Evolutionary conservation across 1,140 invertebrate genomes (phyloP), one percentile per base, ranked within the genome.

Genomic region (Papilio machaon): DNA sequence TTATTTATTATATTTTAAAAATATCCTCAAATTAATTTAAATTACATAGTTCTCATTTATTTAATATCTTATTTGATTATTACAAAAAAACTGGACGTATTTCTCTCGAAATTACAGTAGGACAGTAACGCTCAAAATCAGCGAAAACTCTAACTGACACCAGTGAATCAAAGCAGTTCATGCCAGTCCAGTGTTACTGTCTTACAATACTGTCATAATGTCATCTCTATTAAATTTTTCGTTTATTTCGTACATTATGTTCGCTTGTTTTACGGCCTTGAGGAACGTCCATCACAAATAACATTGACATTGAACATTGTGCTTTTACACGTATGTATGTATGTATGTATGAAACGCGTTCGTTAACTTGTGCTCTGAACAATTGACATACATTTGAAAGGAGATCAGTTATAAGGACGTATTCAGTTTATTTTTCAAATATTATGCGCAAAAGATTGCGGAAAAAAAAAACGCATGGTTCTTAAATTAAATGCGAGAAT

Each of bases 261-360:
- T 23, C 17, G 58, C 58, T 60, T 38, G 23, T 17, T 13, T 54
- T 54, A 54, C 30, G 64, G 64, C 64, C 64, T 70, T 70, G 64
- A 10, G 64, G 23, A 11, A 70, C 64, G 64, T 70, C 64, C 64
- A 70, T 70, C 64, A 35, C 6, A 30, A 64, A 70, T 38, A 35
- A 70, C 64, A 70, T 70, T 70, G 64, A 70, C 64, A 6, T 70
- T 70, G 64, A 70, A 70, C 30, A 23, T 70, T 38, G 35, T 70
- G 64, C 35, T 70, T 70, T 70, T 70, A 30, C 23, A 1, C 23
- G 23, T 30, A 30, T 30, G 23, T 30, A 70, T 70, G 35, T 38
- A 70, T 70, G 11, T 38, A 70, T 19, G 30, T 70, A 70, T 38
- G 30, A 70, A 30, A 23, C 30, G 4, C 64, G 64, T 70, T 70